Percentiles rank a stretch among this genome's conserved stretches.
These are phyloP conservation scores for Columba livia DNA, from an alignment of 2,113 vertebrate genomes.

Conservation along the genomic window DNA sequence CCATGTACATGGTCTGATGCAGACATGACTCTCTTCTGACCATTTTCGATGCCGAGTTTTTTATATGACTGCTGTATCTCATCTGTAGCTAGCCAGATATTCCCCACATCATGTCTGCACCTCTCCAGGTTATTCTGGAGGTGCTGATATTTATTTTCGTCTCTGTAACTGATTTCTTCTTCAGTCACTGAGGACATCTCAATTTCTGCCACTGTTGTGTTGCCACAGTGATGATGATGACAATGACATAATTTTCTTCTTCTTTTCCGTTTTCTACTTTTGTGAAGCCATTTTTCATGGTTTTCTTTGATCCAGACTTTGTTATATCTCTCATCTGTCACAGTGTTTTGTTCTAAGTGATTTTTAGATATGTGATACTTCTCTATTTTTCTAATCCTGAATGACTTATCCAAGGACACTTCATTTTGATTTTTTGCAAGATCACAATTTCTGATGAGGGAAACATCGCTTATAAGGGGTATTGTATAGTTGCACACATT, in stretches of 20 bases:
- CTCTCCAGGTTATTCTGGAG: conserved; percentile 35
- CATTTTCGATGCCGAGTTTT: not conserved
- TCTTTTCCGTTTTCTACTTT: conserved; percentile 68
- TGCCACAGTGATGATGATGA: conserved; percentile 39
- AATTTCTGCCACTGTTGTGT: conserved; percentile 17
- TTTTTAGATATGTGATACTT: conserved; percentile 55
- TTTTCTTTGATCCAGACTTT: conserved; percentile 62
- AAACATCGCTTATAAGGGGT: conserved; percentile 3
- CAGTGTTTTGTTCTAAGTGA: conserved; percentile 30
- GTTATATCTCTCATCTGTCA: conserved; percentile 52
- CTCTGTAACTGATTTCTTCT: not conserved
- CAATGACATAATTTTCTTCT: conserved; percentile 67
- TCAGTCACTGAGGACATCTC: not conserved
- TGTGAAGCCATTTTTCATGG: conserved; percentile 63
- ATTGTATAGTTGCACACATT: not conserved
- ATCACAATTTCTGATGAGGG: conserved; percentile 14
- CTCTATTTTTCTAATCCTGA: conserved; percentile 55
- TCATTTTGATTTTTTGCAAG: conserved; percentile 54
- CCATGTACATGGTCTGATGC: not conserved
- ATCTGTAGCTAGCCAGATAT: not conserved
- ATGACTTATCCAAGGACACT: conserved; percentile 54
- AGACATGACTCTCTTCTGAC: not conserved
- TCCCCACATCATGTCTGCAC: not conserved
- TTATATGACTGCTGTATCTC: not conserved
- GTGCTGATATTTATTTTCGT: conserved; percentile 2